phyloP scores from a whole-genome alignment of 1,140 invertebrate genomes.

The Drosophila navojoa region DNA sequence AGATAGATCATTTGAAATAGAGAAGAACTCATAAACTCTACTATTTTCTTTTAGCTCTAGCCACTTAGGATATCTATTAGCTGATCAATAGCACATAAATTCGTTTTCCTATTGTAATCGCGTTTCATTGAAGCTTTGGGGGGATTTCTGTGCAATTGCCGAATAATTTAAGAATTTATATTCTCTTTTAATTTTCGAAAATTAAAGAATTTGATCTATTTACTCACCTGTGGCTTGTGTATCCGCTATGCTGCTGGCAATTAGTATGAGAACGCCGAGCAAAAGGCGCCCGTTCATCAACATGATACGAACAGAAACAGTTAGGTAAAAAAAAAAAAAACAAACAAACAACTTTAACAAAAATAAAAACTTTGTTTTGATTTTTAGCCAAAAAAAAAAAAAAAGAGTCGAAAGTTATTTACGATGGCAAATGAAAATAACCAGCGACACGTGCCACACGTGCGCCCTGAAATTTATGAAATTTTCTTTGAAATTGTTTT shows the following conservation, averaged over 20 bases:
- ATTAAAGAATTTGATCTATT: not conserved
- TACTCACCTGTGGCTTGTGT: slow-evolving; percentile 60
- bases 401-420: not conserved
- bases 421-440: slow-evolving; percentile 4
- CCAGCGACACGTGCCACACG: slow-evolving; percentile 24
- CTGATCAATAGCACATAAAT: not conserved
- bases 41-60: too few species aligned
- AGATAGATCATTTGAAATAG: too few species aligned
- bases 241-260: slow-evolving; percentile 52
- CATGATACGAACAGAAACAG: slow-evolving; percentile 46
- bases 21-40: too few species aligned
- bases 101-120: too few species aligned
- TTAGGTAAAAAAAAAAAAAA: slow-evolving; percentile 5
- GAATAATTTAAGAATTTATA: not conserved
- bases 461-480: slow-evolving; percentile 9
- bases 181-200: not conserved
- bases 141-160: not conserved
- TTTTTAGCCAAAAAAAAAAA: not conserved
- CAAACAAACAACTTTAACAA: not conserved
- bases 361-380: slow-evolving; percentile 5
- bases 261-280: slow-evolving; percentile 52
- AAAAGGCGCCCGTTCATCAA: slow-evolving; percentile 51
- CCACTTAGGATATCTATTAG: too few species aligned
- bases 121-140: not conserved
- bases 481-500: not conserved